These are phyloP conservation scores for Enteromius anoplus DNA, from an alignment of 2,797 vertebrate species.

Conservation along the genomic window DNA sequence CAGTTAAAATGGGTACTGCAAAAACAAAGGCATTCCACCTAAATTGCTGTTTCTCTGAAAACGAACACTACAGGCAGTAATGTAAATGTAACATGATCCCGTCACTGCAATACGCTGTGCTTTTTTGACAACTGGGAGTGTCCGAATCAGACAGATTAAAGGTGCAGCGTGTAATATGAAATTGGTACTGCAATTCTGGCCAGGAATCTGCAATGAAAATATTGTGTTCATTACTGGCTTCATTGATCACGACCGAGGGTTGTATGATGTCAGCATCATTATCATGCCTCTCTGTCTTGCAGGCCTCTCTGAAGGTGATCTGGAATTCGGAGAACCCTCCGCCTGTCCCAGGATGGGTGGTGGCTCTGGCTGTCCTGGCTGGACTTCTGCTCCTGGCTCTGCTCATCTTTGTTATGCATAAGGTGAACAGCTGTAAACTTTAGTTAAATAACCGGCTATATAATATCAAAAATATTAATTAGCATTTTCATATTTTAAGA, in stretches of 20 bases:
- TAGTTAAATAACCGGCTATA: background rate
- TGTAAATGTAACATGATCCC: too few species aligned
- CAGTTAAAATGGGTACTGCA: too few species aligned
- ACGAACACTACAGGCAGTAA: too few species aligned
- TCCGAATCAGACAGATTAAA: too few species aligned
- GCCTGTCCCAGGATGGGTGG: conserved; percentile 91
- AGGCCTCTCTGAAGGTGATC: conserved; percentile 89
- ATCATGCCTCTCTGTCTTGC: conserved; percentile 14
- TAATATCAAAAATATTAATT: background rate
- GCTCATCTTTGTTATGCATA: conserved; percentile 96
- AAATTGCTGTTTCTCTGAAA: too few species aligned
- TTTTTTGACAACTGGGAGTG: too few species aligned
- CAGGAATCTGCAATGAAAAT: too few species aligned
- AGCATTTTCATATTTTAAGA: background rate
- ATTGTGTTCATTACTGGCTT: background rate
- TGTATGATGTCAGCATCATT: background rate
- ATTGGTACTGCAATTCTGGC: too few species aligned
- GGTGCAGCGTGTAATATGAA: too few species aligned
- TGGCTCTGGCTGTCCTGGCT: conserved; percentile 90
- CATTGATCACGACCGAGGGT: background rate
- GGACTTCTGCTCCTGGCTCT: conserved; percentile 90
- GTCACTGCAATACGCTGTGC: too few species aligned
- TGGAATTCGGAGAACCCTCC: conserved; percentile 83
- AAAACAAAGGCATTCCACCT: too few species aligned
- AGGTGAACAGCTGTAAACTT: conserved; percentile 73